These are phyloP conservation scores for Gerris lacustris DNA, from an alignment of 2,888 invertebrate genomes.

Conservation along the genomic window DNA sequence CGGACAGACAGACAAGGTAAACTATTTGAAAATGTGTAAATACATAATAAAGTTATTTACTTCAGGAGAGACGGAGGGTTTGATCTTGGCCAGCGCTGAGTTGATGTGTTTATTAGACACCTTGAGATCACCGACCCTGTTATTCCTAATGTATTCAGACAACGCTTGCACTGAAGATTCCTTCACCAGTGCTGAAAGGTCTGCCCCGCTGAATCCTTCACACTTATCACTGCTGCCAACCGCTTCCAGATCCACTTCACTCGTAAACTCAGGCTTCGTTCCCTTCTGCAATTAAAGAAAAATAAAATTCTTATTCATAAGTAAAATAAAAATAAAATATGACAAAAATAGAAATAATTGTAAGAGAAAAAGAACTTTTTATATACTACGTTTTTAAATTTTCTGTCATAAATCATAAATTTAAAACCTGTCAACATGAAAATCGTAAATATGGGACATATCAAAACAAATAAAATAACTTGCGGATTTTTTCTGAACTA, in stretches of 20 bases:
- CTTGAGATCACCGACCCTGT: background rate
- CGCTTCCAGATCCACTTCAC: slow-evolving; percentile 60
- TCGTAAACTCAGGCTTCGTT: slow-evolving; percentile 58
- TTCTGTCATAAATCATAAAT: too few species aligned
- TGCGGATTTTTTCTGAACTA: too few species aligned
- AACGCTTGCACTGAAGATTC: slow-evolving; percentile 75
- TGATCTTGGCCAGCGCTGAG: slow-evolving; percentile 61
- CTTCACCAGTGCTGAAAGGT: slow-evolving; percentile 75
- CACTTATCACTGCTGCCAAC: slow-evolving; percentile 54
- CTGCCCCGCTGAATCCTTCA: slow-evolving; percentile 85
- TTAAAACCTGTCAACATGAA: too few species aligned
- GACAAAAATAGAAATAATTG: background rate
- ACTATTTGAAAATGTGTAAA: too few species aligned
- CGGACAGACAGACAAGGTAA: too few species aligned
- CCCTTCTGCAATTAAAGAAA: slow-evolving; percentile 50
- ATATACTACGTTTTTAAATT: too few species aligned
- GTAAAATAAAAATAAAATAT: background rate
- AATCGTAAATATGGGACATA: too few species aligned
- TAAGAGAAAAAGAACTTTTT: too few species aligned
- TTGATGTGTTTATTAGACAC: slow-evolving; percentile 52
- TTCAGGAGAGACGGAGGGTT: slow-evolving; percentile 64
- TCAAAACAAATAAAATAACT: too few species aligned
- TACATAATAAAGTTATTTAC: slow-evolving; percentile 16
- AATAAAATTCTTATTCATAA: background rate
- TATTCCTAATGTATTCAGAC: slow-evolving; percentile 53